Base-by-base conservation (phyloP, 2,797 vertebrate species). In the Hydrocynus forskahlii region DNA sequence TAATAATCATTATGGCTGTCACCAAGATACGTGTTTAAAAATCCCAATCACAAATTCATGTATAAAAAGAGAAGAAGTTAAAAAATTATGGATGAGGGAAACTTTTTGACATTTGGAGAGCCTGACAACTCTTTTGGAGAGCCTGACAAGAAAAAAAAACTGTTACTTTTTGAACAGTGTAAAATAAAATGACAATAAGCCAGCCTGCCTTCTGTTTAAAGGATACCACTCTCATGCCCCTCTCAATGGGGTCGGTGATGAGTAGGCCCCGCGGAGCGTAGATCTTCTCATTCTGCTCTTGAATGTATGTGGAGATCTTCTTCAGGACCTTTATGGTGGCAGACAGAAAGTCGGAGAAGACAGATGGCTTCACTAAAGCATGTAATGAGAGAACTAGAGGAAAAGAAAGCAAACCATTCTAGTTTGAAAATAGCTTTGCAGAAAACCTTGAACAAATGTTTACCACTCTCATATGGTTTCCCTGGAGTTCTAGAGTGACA, bases 211-310 rank as follows among this genome's bases (percentile, higher is more conserved):
- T n/a, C 45, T 69, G 19, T 57, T 25, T 6, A 63, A 82, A 97
- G 96, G 97, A 99, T 99, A 99, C 95, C 0, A 99, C 97, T 74
- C 98, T 95, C 96, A 99, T 98, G 82, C 97, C 97, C 62, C 97
- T 95, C 86, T 99, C 98, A 83, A 99, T 92, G 0, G 98, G 98
- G 87, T 99, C 97, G 0, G 97, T 99, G 78, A 99, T 95, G 85
- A 99, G 91, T 73, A 99, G 94, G 19, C 98, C 98, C 88, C 97
- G 93, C 0, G 97, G 98, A 0, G 96, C 97, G 1, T 96, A 99
- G 89, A 99, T 95, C 93, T 99, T 99, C 93, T 99, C 97, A 7
- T 99, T 99, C 93, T 99, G 98, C 85, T 99, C 97, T 89, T 97
- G 97, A 88, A 99, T 97, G 87, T 97, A 99, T 81, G 95, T 92